Evolutionary conservation across 2,797 vertebrate species (phyloP), one percentile per base, ranked within the genome.

Genomic region (Ptychobarbus kaznakovi): DNA sequence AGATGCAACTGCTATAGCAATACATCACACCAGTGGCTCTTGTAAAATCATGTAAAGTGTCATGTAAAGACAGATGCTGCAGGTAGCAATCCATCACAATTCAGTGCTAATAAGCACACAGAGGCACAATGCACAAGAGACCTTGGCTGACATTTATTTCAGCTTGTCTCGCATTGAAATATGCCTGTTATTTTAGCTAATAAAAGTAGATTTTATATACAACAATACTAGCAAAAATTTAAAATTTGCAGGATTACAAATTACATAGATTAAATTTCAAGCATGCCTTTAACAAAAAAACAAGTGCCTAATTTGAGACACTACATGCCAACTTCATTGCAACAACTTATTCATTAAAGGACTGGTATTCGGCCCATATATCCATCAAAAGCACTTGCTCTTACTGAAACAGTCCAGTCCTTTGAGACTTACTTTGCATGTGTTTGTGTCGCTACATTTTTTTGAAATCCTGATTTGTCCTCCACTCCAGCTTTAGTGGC

Each of bases 71-170:
- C 65, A 40, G 46, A 78, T 58, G 38, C 28, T 25, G 18, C 66
- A 51, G 63, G 79, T 69, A 12, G 49, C 65, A 84, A 84, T 78
- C 83, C 83, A 69, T 84, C 76, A 72, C 25, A 80, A 49, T 85
- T 78, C 75, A 61, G 63, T 61, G 70, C 38, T 61, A 79, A 79
- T 79, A 85, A 79, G 76, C 49, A 70, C 49, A 68, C 49, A 76
- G 61, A 77, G 22, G 65, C 73, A 68, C 63, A 70, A 35, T 70
- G 74, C 63, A 58, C 49, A 35, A 32, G 13, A 84, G 75, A 79
- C 66, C 25, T 84, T 63, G 51, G 28, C 25, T 58, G 75, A 70
- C 61, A 70, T 78, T 68, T 53, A 78, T 68, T 84, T 78, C 61
- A 74, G 42, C 40, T 40, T 53, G 61, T n/a, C 35, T 42, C 80